These are phyloP conservation scores for Himalopsyche japonica DNA, from an alignment of 2,888 invertebrate genomes.

Conservation along the genomic window DNA sequence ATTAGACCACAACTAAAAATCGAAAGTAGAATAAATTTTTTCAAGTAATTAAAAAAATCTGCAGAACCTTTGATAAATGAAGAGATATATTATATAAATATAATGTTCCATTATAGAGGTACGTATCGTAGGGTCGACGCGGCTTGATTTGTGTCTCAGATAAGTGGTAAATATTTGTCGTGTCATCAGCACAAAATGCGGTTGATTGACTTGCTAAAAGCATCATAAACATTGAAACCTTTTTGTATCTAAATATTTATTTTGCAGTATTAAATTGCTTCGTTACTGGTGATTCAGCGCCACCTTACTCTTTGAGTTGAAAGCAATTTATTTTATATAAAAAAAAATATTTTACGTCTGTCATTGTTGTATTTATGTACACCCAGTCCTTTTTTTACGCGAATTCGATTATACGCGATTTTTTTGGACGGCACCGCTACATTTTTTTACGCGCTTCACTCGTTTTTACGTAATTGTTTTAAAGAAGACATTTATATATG, in stretches of 20 bases:
- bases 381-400: background rate
- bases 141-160: conserved; percentile 7
- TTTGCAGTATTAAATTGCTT: background rate
- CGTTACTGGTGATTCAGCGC: background rate
- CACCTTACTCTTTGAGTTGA: background rate
- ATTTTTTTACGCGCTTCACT: too few relatives aligned
- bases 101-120: too few relatives aligned
- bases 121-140: background rate
- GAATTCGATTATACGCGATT: too few relatives aligned
- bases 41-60: too few relatives aligned
- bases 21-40: too few relatives aligned
- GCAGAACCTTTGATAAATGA: too few relatives aligned
- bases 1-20: too few relatives aligned
- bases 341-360: background rate
- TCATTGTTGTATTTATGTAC: background rate
- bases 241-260: background rate
- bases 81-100: too few relatives aligned
- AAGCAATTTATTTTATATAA: background rate
- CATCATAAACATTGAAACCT: conserved; percentile 13
- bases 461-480: too few relatives aligned
- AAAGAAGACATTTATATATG: too few relatives aligned
- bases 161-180: conserved; percentile 33
- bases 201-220: conserved; percentile 29
- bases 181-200: conserved; percentile 19
- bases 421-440: too few relatives aligned